These are phyloP conservation scores for Adrianichthys oophorus DNA, from an alignment of 2,797 vertebrate species.

Conservation along the genomic window DNA sequence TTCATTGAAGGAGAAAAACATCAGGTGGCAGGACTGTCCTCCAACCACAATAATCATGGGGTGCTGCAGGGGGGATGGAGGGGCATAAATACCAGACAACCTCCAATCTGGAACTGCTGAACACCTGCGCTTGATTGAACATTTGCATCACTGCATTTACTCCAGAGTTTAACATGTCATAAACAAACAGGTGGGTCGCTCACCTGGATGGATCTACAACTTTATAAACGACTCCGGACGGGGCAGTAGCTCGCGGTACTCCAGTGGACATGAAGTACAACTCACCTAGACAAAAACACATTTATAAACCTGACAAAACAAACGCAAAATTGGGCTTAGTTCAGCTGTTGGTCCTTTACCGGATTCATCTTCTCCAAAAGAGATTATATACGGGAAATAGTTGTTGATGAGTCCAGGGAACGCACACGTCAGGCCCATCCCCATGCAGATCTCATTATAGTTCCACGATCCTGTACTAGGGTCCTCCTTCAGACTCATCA, in stretches of 20 bases:
- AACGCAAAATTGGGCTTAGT: neutral
- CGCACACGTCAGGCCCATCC: slow-evolving; percentile 85
- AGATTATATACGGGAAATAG: slow-evolving; percentile 92
- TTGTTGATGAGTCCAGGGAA: slow-evolving; percentile 95
- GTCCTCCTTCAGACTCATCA: slow-evolving; percentile 92
- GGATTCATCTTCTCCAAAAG: slow-evolving; percentile 94
- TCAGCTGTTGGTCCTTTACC: slow-evolving; percentile 68
- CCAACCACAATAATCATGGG: no score
- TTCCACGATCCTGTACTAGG: slow-evolving; percentile 77
- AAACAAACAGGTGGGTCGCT: slow-evolving; percentile 10
- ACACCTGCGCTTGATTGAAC: no score
- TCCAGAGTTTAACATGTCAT: no score
- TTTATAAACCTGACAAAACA: neutral
- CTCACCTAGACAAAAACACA: slow-evolving; percentile 79
- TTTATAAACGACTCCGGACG: slow-evolving; percentile 90
- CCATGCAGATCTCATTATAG: slow-evolving; percentile 94
- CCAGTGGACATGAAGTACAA: slow-evolving; percentile 94
- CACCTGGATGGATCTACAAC: slow-evolving; percentile 92
- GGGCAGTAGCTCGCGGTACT: slow-evolving; percentile 84
- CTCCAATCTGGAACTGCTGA: no score
- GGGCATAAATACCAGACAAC: no score
- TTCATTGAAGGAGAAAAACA: no score
- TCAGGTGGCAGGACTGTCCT: no score
- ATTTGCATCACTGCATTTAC: no score
- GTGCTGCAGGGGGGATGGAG: no score